phyloP scores from a whole-genome alignment of 2,797 vertebrate genomes.

The Falco naumanni region DNA sequence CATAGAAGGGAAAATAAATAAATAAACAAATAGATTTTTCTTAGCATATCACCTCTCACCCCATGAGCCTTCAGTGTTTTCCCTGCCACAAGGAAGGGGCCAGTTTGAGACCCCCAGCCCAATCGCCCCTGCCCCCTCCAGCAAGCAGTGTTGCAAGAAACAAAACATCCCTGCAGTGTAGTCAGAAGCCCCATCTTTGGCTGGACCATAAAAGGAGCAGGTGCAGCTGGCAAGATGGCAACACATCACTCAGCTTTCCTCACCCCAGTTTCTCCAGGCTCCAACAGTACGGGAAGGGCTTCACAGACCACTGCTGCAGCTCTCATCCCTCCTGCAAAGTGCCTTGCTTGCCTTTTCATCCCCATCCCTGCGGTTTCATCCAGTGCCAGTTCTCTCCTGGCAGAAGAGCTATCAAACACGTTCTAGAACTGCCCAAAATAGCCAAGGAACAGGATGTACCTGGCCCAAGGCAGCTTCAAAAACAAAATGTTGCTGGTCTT shows the following conservation, averaged over 20 bases:
- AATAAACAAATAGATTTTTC: not conserved
- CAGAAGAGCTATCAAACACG: not conserved
- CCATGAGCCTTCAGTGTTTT: no score
- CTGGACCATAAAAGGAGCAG: not conserved
- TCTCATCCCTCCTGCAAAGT: not conserved
- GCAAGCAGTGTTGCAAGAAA: not conserved
- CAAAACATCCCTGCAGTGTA: not conserved
- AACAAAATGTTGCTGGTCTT: not conserved
- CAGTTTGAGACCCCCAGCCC: rapidly evolving
- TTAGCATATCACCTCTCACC: not conserved
- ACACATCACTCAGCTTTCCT: not conserved
- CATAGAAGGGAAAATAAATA: no score
- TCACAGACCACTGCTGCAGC: not conserved
- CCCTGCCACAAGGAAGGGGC: rapidly evolving
- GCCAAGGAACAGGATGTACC: not conserved
- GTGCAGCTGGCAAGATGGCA: rapidly evolving
- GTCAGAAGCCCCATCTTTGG: not conserved
- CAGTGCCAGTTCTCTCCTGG: not conserved
- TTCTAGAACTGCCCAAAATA: not conserved
- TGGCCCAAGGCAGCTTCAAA: not conserved
- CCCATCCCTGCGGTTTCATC: not conserved
- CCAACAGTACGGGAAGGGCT: not conserved
- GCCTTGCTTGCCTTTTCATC: not conserved
- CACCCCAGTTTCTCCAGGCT: not conserved
- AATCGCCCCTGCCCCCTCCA: no score